Conservation (phyloP, 2,888 invertebrate species). For the Proisotoma minuta region DNA sequence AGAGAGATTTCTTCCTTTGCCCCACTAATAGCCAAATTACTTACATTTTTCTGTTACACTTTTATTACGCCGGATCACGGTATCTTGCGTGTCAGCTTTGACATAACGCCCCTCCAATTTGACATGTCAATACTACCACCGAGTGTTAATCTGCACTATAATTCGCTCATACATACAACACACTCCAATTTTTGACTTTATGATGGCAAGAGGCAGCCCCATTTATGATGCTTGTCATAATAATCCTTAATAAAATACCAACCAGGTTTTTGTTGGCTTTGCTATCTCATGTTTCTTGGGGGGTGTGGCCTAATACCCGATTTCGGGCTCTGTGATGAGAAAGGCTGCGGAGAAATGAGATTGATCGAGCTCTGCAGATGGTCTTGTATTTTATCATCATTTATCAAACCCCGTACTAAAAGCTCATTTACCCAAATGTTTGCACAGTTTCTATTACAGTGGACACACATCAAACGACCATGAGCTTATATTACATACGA, state of each 20-base stretch:
- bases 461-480: constrained; percentile 5
- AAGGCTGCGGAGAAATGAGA: neutral
- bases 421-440: neutral
- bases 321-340: no score
- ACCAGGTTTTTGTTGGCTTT: neutral
- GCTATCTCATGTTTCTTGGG: neutral
- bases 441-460: constrained; percentile 2
- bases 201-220: neutral
- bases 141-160: neutral
- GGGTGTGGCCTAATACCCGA: no score
- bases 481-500: constrained; percentile 7
- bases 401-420: neutral
- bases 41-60: constrained; percentile 28
- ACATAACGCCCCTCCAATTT: constrained; percentile 45
- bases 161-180: neutral
- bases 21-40: constrained; percentile 25
- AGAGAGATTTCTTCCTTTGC: constrained; percentile 21
- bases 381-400: neutral
- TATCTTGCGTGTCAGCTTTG: constrained; percentile 41
- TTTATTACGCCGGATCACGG: constrained; percentile 42
- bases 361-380: neutral
- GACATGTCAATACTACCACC: constrained; percentile 41
- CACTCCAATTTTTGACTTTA: neutral
- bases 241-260: neutral
- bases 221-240: constrained; percentile 3